Evolutionary conservation across 2,113 vertebrate species (phyloP).

Genomic region (Heptranchias perlo): DNA sequence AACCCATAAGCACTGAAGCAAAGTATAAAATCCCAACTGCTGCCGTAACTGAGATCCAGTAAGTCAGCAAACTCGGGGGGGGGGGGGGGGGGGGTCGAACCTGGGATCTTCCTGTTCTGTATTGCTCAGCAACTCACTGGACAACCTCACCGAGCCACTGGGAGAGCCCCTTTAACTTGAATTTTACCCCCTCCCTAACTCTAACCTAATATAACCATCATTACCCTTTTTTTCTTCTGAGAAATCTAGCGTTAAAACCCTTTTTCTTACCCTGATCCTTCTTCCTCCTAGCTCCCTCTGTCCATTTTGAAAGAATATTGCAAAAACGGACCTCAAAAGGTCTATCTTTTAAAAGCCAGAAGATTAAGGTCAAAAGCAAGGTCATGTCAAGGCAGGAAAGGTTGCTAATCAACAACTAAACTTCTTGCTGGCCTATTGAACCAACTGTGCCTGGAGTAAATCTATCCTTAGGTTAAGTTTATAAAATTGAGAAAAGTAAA

Average conservation of each 20-base stretch:
- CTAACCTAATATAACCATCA: neutral
- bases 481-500: neutral
- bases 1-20: neutral
- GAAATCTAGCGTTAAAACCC: neutral
- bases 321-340: neutral
- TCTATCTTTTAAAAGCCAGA: neutral
- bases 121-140: neutral
- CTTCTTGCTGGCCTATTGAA: neutral
- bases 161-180: neutral
- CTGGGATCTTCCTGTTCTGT: neutral
- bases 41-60: neutral
- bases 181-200: neutral
- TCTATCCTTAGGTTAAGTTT: neutral
- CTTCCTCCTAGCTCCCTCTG: neutral
- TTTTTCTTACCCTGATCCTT: neutral
- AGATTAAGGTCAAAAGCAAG: neutral
- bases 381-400: neutral
- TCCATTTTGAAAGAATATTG: neutral
- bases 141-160: neutral
- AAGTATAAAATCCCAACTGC: too few relatives aligned
- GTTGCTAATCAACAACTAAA: neutral
- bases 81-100: neutral
- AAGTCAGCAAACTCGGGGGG: too few relatives aligned
- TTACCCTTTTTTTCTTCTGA: neutral
- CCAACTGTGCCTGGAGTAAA: neutral